Evolutionary conservation across 2,113 vertebrate species (phyloP).

Genomic region (Bathybates hornii): DNA sequence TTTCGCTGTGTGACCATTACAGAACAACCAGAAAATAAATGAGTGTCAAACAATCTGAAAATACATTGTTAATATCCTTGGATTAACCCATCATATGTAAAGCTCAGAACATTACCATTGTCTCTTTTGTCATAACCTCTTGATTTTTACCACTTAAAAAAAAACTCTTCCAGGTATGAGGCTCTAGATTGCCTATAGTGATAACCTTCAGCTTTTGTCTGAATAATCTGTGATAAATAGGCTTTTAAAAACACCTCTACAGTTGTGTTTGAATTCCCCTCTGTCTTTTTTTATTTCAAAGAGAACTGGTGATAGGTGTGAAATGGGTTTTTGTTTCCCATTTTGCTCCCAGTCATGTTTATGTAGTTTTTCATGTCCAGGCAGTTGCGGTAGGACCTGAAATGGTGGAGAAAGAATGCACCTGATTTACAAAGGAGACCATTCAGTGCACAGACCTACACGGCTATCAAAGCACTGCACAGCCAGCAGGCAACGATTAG

Average conservation of each 20-base stretch:
- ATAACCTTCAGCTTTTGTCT: not conserved
- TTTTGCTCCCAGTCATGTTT: constrained; percentile 39
- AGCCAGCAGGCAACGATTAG: constrained; percentile 72
- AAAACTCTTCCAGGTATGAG: not conserved
- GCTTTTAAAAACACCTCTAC: not conserved
- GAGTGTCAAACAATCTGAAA: not conserved
- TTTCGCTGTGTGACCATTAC: constrained; percentile 3
- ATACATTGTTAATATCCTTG: constrained; percentile 37
- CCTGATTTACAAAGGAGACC: constrained; percentile 65
- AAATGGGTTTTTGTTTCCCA: constrained; percentile 19
- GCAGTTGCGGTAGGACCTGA: constrained; percentile 47
- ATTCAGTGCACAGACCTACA: constrained; percentile 57
- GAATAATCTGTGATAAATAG: not conserved
- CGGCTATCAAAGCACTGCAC: constrained; percentile 60
- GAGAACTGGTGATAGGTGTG: not conserved
- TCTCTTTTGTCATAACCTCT: constrained; percentile 28
- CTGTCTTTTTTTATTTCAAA: not conserved
- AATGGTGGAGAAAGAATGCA: constrained; percentile 57
- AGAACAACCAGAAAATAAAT: not conserved
- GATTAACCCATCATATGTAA: constrained; percentile 44
- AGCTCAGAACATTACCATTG: constrained; percentile 28
- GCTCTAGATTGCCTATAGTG: not conserved
- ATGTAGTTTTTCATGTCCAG: constrained; percentile 55
- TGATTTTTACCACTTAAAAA: constrained; percentile 6
- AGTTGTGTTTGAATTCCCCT: not conserved